Evolutionary conservation across 2,888 invertebrate species (phyloP).

Genomic region (Orthosia incerta): DNA sequence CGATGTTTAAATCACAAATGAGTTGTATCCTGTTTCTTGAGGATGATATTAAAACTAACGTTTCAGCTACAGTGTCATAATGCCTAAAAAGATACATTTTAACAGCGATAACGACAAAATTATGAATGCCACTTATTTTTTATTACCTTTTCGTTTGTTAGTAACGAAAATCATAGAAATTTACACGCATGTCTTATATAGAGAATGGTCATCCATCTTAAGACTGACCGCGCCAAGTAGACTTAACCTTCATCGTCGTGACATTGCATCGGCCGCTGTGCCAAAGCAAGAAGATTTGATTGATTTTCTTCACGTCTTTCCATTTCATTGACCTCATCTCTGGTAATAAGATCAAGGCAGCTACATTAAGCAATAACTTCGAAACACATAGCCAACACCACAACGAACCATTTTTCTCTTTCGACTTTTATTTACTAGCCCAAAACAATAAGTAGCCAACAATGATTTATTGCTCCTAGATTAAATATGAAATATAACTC

Average conservation of each 20-base stretch:
- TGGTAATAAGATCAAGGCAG: slow-evolving; percentile 35
- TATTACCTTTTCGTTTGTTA: no score
- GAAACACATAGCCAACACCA: slow-evolving; percentile 9
- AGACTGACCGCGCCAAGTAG: neutral
- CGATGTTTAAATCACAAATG: neutral
- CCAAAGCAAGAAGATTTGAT: neutral
- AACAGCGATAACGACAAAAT: no score
- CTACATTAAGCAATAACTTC: slow-evolving; percentile 46
- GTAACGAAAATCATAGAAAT: neutral
- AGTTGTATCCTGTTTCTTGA: neutral
- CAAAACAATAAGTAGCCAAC: slow-evolving; percentile 43
- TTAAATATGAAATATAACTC: slow-evolving; percentile 40
- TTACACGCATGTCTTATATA: neutral
- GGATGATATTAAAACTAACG: neutral
- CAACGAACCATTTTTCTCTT: slow-evolving; percentile 45
- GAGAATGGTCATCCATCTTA: neutral
- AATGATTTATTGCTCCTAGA: slow-evolving; percentile 44
- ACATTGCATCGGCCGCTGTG: neutral
- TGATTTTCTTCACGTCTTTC: slow-evolving; percentile 21
- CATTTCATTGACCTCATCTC: slow-evolving; percentile 5
- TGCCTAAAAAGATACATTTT: no score
- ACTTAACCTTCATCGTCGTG: neutral
- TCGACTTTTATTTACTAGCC: slow-evolving; percentile 50
- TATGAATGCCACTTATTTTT: no score
- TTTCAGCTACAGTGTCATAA: neutral